A percentile compares a stretch with the other conserved stretches of the same genome.
These are phyloP conservation scores for Lethrus apterus DNA, from an alignment of 1,140 invertebrate species.

Conservation along the genomic window DNA sequence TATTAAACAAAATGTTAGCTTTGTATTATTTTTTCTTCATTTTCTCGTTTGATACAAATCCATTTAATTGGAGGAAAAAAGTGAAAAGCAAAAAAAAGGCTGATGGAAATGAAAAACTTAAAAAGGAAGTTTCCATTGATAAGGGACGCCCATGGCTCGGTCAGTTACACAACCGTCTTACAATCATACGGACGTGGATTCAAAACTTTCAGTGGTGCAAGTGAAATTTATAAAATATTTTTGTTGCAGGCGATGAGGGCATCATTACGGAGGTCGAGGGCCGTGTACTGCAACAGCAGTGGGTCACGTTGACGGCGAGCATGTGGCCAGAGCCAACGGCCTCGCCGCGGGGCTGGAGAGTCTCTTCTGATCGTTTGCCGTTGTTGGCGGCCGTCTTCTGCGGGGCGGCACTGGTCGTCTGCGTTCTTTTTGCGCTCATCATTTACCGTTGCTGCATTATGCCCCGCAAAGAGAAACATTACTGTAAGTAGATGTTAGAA, in stretches of 20 bases:
- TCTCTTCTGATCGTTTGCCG: slow-evolving; percentile 44
- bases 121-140: slow-evolving; percentile 4
- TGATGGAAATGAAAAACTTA: background rate
- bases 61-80: too few relatives aligned
- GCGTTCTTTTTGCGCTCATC: slow-evolving; percentile 42
- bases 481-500: slow-evolving; percentile 42
- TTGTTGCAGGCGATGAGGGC: slow-evolving; percentile 22
- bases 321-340: slow-evolving; percentile 42
- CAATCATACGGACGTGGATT: background rate
- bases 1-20: too few relatives aligned
- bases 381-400: slow-evolving; percentile 46
- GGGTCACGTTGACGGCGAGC: slow-evolving; percentile 46
- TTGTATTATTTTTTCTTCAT: too few relatives aligned
- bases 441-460: slow-evolving; percentile 48
- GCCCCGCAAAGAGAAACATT: slow-evolving; percentile 45
- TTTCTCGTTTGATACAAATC: too few relatives aligned
- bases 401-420: slow-evolving; percentile 44
- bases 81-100: background rate
- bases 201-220: background rate
- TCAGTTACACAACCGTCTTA: background rate
- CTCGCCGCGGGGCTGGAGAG: slow-evolving; percentile 39
- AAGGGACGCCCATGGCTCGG: background rate
- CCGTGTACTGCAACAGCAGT: slow-evolving; percentile 42
- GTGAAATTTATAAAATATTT: background rate
- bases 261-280: slow-evolving; percentile 18